Conservation (phyloP, 2,113 vertebrate species). For the Prunella himalayana region DNA sequence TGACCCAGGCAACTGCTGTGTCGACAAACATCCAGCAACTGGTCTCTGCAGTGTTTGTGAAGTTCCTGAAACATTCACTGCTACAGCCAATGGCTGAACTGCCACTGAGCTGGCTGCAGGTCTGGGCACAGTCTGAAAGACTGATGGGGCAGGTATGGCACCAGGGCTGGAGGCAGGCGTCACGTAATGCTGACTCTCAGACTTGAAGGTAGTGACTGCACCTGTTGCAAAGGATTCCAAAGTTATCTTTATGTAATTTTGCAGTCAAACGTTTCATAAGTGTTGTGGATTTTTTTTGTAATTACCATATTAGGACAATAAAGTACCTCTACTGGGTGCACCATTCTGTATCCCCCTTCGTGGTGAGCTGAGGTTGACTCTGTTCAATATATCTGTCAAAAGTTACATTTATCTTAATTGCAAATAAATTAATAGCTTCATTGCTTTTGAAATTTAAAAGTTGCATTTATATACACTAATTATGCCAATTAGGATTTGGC, state of each 20-base stretch:
- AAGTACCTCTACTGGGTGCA: conserved; percentile 75
- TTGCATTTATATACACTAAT: background rate
- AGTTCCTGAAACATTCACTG: conserved; percentile 60
- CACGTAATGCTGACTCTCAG: conserved; percentile 62
- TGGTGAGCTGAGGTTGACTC: conserved; percentile 73
- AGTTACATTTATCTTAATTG: conserved; percentile 60
- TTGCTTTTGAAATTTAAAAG: conserved; percentile 23
- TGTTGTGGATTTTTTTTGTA: conserved; percentile 32
- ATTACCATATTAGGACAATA: conserved; percentile 61
- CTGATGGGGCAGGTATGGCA: conserved; percentile 43
- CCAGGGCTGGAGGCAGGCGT: conserved; percentile 62
- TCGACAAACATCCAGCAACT: conserved; percentile 47
- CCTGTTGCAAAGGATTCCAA: conserved; percentile 70
- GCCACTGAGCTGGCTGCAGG: conserved; percentile 50
- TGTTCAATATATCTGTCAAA: conserved; percentile 80
- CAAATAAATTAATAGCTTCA: conserved; percentile 11
- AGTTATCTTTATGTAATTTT: conserved; percentile 17
- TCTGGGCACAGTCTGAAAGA: conserved; percentile 70
- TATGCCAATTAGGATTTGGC: background rate
- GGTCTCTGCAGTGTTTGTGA: conserved; percentile 49
- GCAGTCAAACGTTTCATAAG: background rate
- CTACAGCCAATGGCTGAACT: conserved; percentile 69
- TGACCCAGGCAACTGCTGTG: conserved; percentile 53
- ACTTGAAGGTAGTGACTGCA: conserved; percentile 67
- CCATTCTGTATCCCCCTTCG: conserved; percentile 77